Conservation (phyloP, 2,888 invertebrate genomes). For the Agrypnus murinus region DNA sequence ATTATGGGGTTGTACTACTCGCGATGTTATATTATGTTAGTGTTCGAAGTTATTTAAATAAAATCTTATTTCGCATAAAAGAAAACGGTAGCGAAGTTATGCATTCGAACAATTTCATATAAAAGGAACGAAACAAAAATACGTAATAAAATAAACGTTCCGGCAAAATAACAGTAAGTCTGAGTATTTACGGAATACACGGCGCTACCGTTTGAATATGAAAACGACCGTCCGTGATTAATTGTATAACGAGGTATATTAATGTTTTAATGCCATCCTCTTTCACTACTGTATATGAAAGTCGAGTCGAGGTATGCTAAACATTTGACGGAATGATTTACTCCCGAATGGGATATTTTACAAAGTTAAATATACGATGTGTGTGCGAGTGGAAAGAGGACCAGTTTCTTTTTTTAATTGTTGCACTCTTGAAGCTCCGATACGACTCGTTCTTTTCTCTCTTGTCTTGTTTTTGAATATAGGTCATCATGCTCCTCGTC, state of each 20-base stretch:
- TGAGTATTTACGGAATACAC: conserved; percentile 54
- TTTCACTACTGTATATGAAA: conserved; percentile 57
- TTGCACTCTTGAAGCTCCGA: conserved; percentile 26
- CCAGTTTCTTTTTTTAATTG: conserved; percentile 47
- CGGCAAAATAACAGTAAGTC: conserved; percentile 48
- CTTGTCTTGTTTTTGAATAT: conserved; percentile 31
- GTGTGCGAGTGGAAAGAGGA: conserved; percentile 17
- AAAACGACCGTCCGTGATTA: conserved; percentile 53
- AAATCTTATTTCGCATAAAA: conserved; percentile 37
- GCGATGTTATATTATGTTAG: conserved; percentile 9
- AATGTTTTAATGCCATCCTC: conserved; percentile 56
- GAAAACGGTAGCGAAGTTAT: conserved; percentile 26
- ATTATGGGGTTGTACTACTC: conserved; percentile 19
- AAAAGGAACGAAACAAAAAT: conserved; percentile 29
- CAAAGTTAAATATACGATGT: conserved; percentile 30
- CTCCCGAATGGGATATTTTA: conserved; percentile 42
- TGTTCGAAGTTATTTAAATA: conserved; percentile 23
- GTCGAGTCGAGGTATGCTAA: conserved; percentile 54
- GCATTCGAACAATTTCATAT: conserved; percentile 28
- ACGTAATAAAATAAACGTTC: conserved; percentile 34
- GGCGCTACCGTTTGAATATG: conserved; percentile 57
- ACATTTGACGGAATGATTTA: conserved; percentile 55
- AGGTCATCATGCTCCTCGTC: conserved; percentile 27
- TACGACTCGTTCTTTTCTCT: conserved; percentile 3
- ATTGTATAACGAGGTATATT: conserved; percentile 55